Percentiles rank a stretch among this genome's conserved stretches.
phyloP scores from a whole-genome alignment of 2,797 vertebrate genomes.

The Hylomyscus alleni region DNA sequence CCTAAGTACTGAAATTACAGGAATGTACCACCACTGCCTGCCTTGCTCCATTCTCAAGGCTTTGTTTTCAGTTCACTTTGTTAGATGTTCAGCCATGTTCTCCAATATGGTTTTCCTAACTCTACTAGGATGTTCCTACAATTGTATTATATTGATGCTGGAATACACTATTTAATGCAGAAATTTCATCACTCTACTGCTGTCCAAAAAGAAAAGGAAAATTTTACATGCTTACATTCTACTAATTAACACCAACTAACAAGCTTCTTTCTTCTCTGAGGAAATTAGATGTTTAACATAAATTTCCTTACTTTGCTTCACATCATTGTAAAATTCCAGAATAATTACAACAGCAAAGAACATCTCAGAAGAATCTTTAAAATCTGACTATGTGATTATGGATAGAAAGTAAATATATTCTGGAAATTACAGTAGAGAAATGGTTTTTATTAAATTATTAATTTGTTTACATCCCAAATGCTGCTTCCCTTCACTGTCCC shows the following conservation, averaged over 20 bases:
- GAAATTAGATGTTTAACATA: slow-evolving; percentile 18
- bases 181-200: background rate
- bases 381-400: background rate
- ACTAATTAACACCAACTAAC: background rate
- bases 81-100: background rate
- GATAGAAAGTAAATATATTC: slow-evolving; percentile 34
- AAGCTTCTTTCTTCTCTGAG: background rate
- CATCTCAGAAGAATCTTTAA: slow-evolving; percentile 64
- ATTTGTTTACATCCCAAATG: no score
- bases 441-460: background rate
- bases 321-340: slow-evolving; percentile 47
- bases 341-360: slow-evolving; percentile 61
- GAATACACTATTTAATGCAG: background rate
- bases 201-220: background rate
- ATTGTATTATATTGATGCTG: background rate
- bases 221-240: background rate
- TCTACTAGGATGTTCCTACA: background rate
- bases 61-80: background rate
- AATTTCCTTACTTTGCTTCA: slow-evolving; percentile 21
- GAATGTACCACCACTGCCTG: no score
- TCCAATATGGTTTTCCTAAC: background rate
- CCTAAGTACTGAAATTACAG: no score
- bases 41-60: background rate
- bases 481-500: no score
- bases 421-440: slow-evolving; percentile 72